Base-by-base conservation (phyloP, 2,888 invertebrate species). In the Ormia ochracea region DNA sequence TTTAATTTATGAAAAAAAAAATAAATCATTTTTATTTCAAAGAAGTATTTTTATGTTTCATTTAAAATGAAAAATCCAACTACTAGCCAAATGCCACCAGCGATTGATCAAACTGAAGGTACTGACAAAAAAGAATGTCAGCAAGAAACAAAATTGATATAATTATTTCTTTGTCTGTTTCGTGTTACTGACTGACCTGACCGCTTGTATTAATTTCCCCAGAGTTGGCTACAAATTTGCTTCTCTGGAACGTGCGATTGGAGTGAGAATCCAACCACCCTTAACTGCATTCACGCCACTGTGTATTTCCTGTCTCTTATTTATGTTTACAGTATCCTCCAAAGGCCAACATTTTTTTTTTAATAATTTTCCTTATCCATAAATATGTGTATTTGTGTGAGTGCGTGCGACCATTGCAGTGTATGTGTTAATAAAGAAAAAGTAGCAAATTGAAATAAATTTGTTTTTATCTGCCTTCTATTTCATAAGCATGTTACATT, bases 201-300 rank as follows among this genome's bases (percentile, higher is more conserved):
- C 80, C 80, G 76, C 80, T 76, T 80, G 68, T 58, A 73, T 68
- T 80, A 76, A 80, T 80, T 80, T 80, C 80, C 80, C 80, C 48
- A 43, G 80, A 73, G 76, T 68, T 50, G 50, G 59, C 36, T 56
- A 58, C 48, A 61, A 72, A 68, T 80, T 76, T 80, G 45, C 50
- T 80, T 56, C 36, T 63, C 38, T 14, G 31, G 17, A 43, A 33
- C 31, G 38, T 50, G 14, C 28, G 6, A 6, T 50, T 38, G 31
- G 54, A 56, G 26, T 28, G 59, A 50, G 50, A 17, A 21, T 2
- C 21, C 7, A 38, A 43, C 7, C 6, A 52, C 28, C n/a, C n/a
- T n/a, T n/a, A 12, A 21, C 41, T 14, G 31, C 56, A 56, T 50
- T 12, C 54, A 21, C 19, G 1, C 26, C 38, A 17, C 19, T 38